Conservation (phyloP, 1,140 invertebrate genomes). For the Zaprionus vittiger region DNA sequence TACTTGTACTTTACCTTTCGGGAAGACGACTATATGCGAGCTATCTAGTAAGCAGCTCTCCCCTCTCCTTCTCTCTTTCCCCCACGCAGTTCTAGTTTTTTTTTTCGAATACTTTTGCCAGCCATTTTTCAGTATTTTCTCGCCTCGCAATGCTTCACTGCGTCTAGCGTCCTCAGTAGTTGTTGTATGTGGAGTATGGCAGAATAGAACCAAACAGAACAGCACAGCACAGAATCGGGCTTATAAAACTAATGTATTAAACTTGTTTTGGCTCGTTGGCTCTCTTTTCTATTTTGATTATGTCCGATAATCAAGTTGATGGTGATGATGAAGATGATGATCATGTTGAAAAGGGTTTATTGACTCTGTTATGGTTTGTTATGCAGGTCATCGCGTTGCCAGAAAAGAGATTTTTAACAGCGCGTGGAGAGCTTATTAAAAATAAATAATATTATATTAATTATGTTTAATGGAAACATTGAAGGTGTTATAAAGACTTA, state of each 20-base stretch:
- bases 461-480: not conserved
- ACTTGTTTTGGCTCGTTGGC: slow-evolving; percentile 54
- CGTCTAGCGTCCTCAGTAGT: slow-evolving; percentile 14
- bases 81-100: slow-evolving; percentile 21
- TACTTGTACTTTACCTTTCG: slow-evolving; percentile 45
- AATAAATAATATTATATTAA: not conserved
- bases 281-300: slow-evolving; percentile 53
- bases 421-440: not conserved
- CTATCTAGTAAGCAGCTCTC: not conserved
- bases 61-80: not conserved
- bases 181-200: slow-evolving; percentile 22
- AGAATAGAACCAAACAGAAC: slow-evolving; percentile 2
- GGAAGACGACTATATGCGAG: slow-evolving; percentile 24
- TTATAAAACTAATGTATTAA: slow-evolving; percentile 39
- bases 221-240: slow-evolving; percentile 9
- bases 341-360: slow-evolving; percentile 52
- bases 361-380: slow-evolving; percentile 48
- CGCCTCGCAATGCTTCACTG: slow-evolving; percentile 47
- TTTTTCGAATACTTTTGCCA: slow-evolving; percentile 13
- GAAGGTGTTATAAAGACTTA: not conserved
- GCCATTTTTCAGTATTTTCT: slow-evolving; percentile 42
- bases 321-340: not conserved
- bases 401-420: not conserved
- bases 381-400: slow-evolving; percentile 25
- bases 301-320: slow-evolving; percentile 28